These are phyloP conservation scores for Melierax canorus DNA, from an alignment of 2,113 vertebrate species.

Conservation along the genomic window DNA sequence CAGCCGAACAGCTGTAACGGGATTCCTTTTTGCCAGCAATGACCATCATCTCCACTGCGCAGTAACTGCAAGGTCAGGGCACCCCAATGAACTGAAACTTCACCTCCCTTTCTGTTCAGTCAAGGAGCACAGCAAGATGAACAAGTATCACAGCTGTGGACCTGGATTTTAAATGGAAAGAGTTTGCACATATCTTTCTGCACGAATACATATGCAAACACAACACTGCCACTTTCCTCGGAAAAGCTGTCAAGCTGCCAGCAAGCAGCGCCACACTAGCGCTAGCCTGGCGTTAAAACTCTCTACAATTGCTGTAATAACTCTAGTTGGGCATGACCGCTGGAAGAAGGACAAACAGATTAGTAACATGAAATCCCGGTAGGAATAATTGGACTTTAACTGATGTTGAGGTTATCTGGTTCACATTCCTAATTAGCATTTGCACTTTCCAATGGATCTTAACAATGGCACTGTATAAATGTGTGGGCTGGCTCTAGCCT, in stretches of 20 bases:
- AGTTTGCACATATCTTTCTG: background rate
- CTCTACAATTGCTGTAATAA: background rate
- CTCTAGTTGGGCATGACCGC: background rate
- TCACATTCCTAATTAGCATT: slow-evolving; percentile 36
- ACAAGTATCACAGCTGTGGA: background rate
- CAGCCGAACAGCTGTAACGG: background rate
- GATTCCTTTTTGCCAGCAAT: background rate
- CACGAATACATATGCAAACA: background rate
- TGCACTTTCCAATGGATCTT: slow-evolving; percentile 2
- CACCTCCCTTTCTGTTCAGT: background rate
- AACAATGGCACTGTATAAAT: background rate
- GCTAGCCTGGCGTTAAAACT: background rate
- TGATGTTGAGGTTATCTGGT: slow-evolving; percentile 23
- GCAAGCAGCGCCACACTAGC: background rate
- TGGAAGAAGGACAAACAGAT: slow-evolving; percentile 42
- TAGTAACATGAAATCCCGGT: background rate
- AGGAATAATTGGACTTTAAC: background rate
- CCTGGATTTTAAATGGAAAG: background rate
- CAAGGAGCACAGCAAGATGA: background rate
- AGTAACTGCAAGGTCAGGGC: background rate
- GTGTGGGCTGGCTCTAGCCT: background rate
- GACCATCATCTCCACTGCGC: background rate
- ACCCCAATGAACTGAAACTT: background rate
- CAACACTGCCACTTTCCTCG: background rate
- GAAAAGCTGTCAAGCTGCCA: background rate